A percentile compares a stretch with the other conserved stretches of the same genome.
These are phyloP conservation scores for Leucoraja ocellata DNA, from an alignment of 2,797 vertebrate genomes.

Conservation along the genomic window DNA sequence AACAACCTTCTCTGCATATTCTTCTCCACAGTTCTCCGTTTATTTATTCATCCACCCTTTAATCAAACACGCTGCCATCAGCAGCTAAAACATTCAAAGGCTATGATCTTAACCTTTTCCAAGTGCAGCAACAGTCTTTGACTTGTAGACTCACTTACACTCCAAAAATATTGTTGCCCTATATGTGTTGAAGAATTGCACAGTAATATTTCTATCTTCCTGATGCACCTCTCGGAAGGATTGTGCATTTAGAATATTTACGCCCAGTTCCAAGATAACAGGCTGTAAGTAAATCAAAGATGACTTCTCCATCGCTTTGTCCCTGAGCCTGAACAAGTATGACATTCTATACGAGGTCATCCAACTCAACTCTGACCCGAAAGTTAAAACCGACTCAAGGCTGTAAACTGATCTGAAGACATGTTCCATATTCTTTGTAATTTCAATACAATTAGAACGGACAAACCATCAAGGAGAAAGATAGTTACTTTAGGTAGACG, in stretches of 20 bases:
- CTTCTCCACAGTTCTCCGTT: too few relatives aligned
- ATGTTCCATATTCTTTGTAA: not conserved
- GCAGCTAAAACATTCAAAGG: not conserved
- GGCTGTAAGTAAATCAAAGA: not conserved
- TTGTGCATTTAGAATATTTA: not conserved
- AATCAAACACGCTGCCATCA: too few relatives aligned
- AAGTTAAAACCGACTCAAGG: not conserved
- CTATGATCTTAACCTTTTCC: not conserved
- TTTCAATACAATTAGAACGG: not conserved
- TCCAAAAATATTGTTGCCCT: not conserved
- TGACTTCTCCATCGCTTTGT: not conserved
- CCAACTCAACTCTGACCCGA: not conserved
- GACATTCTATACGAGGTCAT: not conserved
- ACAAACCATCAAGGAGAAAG: not conserved
- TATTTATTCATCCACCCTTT: not conserved
- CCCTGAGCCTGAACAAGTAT: not conserved
- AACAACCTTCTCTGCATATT: not conserved
- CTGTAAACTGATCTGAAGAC: not conserved
- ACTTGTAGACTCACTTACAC: not conserved
- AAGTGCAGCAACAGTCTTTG: not conserved
- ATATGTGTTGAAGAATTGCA: not conserved
- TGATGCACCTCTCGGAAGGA: not conserved
- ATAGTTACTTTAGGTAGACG: not conserved
- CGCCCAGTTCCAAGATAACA: not conserved
- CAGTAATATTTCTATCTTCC: not conserved